Evolutionary conservation across 1,140 invertebrate genomes (phyloP).

Genomic region (Drosophila kepulauana): DNA sequence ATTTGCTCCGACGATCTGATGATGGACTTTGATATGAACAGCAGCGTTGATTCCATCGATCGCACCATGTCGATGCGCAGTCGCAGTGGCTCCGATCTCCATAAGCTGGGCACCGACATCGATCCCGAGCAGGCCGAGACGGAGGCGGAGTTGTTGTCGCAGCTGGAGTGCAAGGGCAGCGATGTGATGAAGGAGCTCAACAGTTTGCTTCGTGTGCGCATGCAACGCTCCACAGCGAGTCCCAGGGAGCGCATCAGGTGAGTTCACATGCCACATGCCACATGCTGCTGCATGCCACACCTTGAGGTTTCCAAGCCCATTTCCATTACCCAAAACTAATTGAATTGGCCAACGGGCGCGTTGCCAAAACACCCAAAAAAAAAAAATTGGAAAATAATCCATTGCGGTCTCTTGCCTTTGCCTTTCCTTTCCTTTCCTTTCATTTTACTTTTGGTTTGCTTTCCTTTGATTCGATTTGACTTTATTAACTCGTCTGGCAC

Average conservation of each 20-base stretch:
- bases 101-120: constrained; percentile 85
- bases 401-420: constrained; percentile 25
- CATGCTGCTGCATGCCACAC: constrained; percentile 8
- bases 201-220: constrained; percentile 53
- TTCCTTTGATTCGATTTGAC: constrained; percentile 54
- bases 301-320: constrained; percentile 2
- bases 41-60: constrained; percentile 89
- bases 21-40: constrained; percentile 92
- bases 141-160: constrained; percentile 85
- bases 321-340: constrained; percentile 52
- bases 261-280: constrained; percentile 35
- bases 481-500: constrained; percentile 65
- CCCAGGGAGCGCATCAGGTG: constrained; percentile 71
- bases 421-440: constrained; percentile 39
- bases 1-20: constrained; percentile 93
- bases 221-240: constrained; percentile 56
- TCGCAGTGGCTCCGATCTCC: constrained; percentile 85
- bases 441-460: background rate
- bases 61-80: constrained; percentile 80
- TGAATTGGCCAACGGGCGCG: constrained; percentile 59
- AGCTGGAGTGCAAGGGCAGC: constrained; percentile 86
- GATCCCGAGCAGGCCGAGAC: constrained; percentile 60
- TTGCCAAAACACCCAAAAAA: constrained; percentile 41
- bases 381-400: background rate
- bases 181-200: constrained; percentile 87